Percentiles rank a stretch among this genome's conserved stretches.
Evolutionary conservation across 2,797 vertebrate species (phyloP).

Genomic region (Remorina albescens): DNA sequence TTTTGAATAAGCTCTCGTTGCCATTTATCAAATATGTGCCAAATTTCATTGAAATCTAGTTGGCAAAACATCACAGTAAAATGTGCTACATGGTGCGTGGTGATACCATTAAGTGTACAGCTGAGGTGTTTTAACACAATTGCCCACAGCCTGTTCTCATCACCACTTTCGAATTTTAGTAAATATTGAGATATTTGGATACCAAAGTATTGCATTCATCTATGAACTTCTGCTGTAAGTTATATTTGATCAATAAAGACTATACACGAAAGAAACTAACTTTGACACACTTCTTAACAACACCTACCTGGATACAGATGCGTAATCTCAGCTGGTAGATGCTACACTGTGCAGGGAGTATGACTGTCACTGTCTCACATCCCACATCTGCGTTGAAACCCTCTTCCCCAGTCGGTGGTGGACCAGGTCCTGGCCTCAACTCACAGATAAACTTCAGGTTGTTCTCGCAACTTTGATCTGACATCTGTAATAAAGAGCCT

Average conservation of each 20-base stretch:
- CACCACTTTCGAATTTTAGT: no score
- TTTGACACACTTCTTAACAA: neutral
- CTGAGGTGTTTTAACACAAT: no score
- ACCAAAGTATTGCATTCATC: neutral
- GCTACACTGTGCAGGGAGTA: conserved; percentile 80
- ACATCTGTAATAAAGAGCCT: neutral
- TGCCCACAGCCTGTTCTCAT: no score
- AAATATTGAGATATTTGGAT: neutral
- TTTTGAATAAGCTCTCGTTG: no score
- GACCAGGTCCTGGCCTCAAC: conserved; percentile 49
- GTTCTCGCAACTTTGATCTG: conserved; percentile 57
- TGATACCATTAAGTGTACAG: no score
- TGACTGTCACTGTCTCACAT: conserved; percentile 59
- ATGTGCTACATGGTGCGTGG: no score
- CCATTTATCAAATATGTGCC: no score
- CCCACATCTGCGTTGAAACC: conserved; percentile 2
- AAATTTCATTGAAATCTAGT: no score
- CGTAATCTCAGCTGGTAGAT: conserved; percentile 82
- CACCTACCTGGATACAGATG: conserved; percentile 77
- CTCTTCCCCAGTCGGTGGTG: conserved; percentile 3
- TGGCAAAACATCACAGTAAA: no score
- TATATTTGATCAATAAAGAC: neutral
- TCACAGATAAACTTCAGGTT: conserved; percentile 79
- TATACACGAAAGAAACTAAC: neutral
- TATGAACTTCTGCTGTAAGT: neutral